phyloP scores from a whole-genome alignment of 2,888 invertebrate species.

The Drepanosiphum platanoidis region DNA sequence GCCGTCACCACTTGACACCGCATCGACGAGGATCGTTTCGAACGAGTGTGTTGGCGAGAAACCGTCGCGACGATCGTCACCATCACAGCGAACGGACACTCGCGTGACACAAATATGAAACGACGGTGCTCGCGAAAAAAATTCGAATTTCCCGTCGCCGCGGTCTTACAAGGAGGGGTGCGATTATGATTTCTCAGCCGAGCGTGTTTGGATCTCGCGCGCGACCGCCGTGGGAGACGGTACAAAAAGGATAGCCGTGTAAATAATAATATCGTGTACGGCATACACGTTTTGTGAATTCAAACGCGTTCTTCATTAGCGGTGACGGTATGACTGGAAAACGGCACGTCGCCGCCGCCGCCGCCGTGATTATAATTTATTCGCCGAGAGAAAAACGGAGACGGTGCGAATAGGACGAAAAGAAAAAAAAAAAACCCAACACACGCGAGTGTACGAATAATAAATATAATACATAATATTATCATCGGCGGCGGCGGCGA shows the following conservation, averaged over 20 bases:
- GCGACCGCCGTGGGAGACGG: neutral
- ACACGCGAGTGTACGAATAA: neutral
- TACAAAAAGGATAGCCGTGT: neutral
- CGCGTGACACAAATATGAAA: no score
- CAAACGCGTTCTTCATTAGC: conserved; percentile 21
- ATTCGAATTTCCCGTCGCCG: neutral
- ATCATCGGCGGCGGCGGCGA: neutral
- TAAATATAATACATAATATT: neutral
- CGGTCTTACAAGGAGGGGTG: neutral
- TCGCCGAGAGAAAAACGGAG: neutral
- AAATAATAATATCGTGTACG: neutral
- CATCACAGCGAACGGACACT: no score
- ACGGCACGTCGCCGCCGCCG: neutral
- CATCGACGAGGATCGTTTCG: no score
- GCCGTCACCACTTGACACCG: no score
- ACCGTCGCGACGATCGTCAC: no score
- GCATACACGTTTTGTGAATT: neutral
- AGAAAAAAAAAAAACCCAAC: neutral
- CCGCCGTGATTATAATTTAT: neutral
- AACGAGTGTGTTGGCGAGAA: no score
- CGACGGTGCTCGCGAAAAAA: neutral
- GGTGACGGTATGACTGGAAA: neutral
- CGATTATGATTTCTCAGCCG: neutral
- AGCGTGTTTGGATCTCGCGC: neutral
- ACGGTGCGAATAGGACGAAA: neutral